Evolutionary conservation across 2,888 invertebrate genomes (phyloP).

Genomic region (Apamea sordens): DNA sequence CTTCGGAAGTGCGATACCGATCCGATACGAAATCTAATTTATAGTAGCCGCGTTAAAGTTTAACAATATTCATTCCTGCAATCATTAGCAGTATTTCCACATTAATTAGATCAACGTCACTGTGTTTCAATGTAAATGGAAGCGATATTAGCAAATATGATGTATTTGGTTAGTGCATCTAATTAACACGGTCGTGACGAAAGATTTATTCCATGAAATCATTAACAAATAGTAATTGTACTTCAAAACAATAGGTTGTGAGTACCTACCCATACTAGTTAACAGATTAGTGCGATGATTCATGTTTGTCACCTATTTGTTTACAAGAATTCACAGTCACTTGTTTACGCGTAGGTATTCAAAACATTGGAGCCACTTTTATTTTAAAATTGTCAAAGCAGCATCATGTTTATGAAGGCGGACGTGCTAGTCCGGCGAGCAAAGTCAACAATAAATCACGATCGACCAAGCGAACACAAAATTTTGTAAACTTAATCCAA

Average conservation of each 20-base stretch:
- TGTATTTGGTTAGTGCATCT: background rate
- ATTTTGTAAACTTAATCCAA: constrained; percentile 80
- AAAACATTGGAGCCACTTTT: constrained; percentile 30
- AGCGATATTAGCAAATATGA: constrained; percentile 3
- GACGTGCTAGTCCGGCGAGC: constrained; percentile 60
- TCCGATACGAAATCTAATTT: constrained; percentile 8
- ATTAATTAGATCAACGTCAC: background rate
- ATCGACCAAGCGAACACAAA: constrained; percentile 73
- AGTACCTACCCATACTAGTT: background rate
- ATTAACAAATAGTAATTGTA: constrained; percentile 7
- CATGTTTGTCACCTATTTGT: too few relatives aligned
- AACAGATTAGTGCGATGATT: background rate
- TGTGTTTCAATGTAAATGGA: background rate
- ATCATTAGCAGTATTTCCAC: background rate
- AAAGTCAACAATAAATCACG: constrained; percentile 74
- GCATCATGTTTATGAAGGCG: constrained; percentile 60
- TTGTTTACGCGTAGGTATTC: constrained; percentile 25
- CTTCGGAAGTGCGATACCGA: background rate
- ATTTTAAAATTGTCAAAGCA: constrained; percentile 39
- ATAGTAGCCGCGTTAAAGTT: background rate
- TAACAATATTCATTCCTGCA: background rate
- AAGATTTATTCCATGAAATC: background rate
- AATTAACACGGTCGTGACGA: background rate
- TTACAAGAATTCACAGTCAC: background rate
- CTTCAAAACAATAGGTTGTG: background rate